A percentile compares a stretch with the other conserved stretches of the same genome.
phyloP scores from a whole-genome alignment of 2,113 vertebrate genomes.

The Sphyrna mokarran region DNA sequence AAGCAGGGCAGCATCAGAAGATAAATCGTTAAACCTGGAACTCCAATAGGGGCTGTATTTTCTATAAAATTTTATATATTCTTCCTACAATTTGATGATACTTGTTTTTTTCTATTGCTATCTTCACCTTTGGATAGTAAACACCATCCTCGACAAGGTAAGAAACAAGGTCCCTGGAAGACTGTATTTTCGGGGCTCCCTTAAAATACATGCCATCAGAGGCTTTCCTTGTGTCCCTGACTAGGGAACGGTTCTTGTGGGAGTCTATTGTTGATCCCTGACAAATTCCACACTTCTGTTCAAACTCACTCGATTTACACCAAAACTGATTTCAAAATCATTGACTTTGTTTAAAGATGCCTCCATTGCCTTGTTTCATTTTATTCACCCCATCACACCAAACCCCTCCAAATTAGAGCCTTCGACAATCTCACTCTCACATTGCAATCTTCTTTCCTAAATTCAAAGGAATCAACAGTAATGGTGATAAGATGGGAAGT shows the following conservation, averaged over 20 bases:
- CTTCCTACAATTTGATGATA: neutral
- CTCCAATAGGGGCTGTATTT: neutral
- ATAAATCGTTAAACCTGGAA: neutral
- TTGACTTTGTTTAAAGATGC: neutral
- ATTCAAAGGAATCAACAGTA: too few relatives aligned
- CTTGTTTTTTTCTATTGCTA: neutral
- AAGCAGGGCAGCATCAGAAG: neutral
- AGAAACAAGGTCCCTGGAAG: neutral
- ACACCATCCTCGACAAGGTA: neutral
- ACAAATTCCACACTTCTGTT: neutral
- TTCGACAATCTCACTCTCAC: neutral
- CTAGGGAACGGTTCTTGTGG: neutral
- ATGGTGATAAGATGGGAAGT: too few relatives aligned
- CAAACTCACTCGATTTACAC: neutral
- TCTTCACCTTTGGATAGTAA: neutral
- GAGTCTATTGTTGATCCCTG: neutral
- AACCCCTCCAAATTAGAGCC: neutral
- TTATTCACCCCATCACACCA: neutral
- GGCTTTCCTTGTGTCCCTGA: neutral
- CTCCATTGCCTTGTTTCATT: neutral
- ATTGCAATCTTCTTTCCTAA: neutral
- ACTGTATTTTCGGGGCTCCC: neutral
- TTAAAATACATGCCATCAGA: neutral
- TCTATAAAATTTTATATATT: neutral
- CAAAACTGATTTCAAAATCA: neutral